Evolutionary conservation across 2,888 invertebrate species (phyloP).

Genomic region (Tryphoninae sp.): DNA sequence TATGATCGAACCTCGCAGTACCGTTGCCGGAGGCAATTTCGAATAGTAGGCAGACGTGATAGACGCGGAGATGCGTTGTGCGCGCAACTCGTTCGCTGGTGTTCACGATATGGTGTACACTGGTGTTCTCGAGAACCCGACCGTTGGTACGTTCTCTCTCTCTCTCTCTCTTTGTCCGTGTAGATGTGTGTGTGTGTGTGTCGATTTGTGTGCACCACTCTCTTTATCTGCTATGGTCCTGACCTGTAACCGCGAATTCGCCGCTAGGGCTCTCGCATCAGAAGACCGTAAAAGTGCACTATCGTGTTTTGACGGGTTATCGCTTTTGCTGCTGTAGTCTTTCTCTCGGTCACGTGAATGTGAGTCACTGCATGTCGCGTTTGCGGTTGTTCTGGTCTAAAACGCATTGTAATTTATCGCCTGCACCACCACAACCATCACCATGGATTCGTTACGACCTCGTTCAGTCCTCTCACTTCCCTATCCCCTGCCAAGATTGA

Average conservation of each 20-base stretch:
- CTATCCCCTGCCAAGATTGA: constrained; percentile 19
- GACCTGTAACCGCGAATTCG: constrained; percentile 44
- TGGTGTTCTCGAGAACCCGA: no score
- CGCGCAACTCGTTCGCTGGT: not conserved
- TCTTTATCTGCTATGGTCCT: constrained; percentile 21
- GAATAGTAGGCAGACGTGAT: constrained; percentile 16
- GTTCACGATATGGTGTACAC: no score
- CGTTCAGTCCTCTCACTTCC: not conserved
- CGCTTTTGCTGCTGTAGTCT: constrained; percentile 37
- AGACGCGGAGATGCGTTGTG: constrained; percentile 10
- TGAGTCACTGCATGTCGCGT: not conserved
- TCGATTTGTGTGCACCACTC: not conserved
- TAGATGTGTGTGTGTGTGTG: no score
- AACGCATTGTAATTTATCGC: constrained; percentile 60
- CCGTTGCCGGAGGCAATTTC: constrained; percentile 24
- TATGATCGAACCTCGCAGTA: not conserved
- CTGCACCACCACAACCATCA: constrained; percentile 63
- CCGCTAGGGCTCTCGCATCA: constrained; percentile 1
- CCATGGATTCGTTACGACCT: constrained; percentile 32
- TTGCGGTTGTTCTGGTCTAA: constrained; percentile 17
- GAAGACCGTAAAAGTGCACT: constrained; percentile 52
- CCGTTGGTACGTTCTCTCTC: not conserved
- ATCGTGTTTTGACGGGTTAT: constrained; percentile 60
- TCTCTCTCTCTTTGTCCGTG: no score
- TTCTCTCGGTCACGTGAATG: not conserved